Base-by-base conservation (phyloP, 1,140 invertebrate species). In the Cherax destructor region DNA sequence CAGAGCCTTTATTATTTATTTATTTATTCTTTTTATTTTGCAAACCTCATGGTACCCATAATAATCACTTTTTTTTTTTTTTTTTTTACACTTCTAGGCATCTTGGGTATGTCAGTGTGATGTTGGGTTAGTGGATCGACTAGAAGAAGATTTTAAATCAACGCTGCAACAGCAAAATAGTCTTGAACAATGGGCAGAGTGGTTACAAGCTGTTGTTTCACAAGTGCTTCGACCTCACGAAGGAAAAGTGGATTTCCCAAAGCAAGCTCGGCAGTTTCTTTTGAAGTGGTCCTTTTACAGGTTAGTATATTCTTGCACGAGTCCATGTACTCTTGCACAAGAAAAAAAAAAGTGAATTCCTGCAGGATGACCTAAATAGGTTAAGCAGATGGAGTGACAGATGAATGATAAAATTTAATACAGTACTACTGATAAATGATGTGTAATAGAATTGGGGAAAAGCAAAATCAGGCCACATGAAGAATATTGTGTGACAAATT, bases 281-380 rank as follows among this genome's bases (percentile, higher is more conserved):
- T 96, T 99, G 61, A 99, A 99, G 95, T 99, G 99, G 99, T 99
- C 98, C 89, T 99, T 99, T 96, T 99, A 99, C 95, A 98, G 98
- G 96, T 97, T 95, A 65, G 86, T 72, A 16, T 61, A n/a, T 16
- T 30, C 24, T 95, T 95, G 79, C 94, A 99, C 30, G 30, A 41
- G 30, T 41, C 30, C 30, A 41, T 41, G 30, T 41, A 41, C 30
- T 41, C 30, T 41, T 41, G 30, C 30, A 41, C 30, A 41, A 41
- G 30, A 41, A 41, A 41, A 41, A 41, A 41, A 41, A 41, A 41
- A 41, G 30, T 41, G 30, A 41, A 41, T 41, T 41, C 30, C 30
- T 41, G 30, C 30, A 41, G 30, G 30, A 41, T 1, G 30, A 41
- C 30, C 30, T 41, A 41, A 41, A 41, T 41, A 41, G 30, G 30